Percentiles rank a stretch among this genome's conserved stretches.
Evolutionary conservation across 2,888 invertebrate species (phyloP).

Genomic region (Acrobasis consociella): DNA sequence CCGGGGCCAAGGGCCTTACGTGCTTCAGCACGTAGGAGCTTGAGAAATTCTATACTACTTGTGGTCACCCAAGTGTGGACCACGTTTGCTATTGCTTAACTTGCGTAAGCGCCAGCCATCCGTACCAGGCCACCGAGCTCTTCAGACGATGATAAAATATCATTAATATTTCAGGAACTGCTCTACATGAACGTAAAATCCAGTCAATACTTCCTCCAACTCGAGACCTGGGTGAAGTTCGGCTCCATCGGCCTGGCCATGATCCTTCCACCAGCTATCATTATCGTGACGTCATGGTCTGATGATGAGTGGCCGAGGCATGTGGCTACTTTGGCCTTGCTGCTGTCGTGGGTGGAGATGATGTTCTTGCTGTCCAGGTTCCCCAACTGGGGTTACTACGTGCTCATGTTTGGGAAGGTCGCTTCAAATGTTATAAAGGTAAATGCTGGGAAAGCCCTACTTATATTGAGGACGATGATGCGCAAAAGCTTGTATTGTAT

Average conservation of each 20-base stretch:
- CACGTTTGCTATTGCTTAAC: too few species aligned
- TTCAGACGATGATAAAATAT: neutral
- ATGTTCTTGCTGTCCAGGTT: constrained; percentile 82
- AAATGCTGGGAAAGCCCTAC: constrained; percentile 22
- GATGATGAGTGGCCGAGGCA: constrained; percentile 71
- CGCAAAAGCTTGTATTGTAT: too few species aligned
- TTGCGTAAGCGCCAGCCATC: too few species aligned
- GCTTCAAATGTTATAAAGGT: constrained; percentile 82
- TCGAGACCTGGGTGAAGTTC: constrained; percentile 83
- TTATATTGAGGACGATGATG: too few species aligned
- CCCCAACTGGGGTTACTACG: constrained; percentile 83
- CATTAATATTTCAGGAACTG: constrained; percentile 64
- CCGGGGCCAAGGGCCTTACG: too few species aligned
- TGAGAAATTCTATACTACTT: too few species aligned
- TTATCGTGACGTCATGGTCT: constrained; percentile 42
- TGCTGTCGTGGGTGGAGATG: constrained; percentile 81
- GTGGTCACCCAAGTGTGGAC: too few species aligned
- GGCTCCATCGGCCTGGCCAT: constrained; percentile 69
- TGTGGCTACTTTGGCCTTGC: constrained; percentile 76
- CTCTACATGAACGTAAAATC: constrained; percentile 77
- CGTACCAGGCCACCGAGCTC: too few species aligned
- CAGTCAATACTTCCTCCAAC: constrained; percentile 74
- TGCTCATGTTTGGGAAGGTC: constrained; percentile 84
- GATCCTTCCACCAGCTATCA: constrained; percentile 62
- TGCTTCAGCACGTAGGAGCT: too few species aligned